Evolutionary conservation across 2,113 vertebrate genomes (phyloP), one percentile per base, ranked within the genome.

Genomic region (Oreamnos americanus): DNA sequence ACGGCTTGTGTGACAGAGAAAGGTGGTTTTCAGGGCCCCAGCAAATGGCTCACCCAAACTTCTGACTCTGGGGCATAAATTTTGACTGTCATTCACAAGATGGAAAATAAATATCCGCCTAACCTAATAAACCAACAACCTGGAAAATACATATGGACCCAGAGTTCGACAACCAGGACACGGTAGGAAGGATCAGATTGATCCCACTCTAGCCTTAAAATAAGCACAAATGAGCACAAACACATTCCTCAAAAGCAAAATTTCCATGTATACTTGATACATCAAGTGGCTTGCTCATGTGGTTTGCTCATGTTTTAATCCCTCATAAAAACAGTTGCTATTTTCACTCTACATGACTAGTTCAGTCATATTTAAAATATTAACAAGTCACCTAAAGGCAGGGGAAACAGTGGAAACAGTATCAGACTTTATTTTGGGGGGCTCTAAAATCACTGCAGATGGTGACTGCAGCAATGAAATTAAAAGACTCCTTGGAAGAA

Each of bases 1-100:
- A 98, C 98, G 98, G 97, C 98, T 98, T 99, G 98, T 99, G 96
- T 97, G 98, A 98, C 97, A 98, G 96, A 95, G 97, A 99, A 99
- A 99, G 98, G 98, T 99, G 98, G 98, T 98, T 97, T 98, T 98
- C 16, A 95, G 96, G 98, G 98, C 97, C 96, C 26, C 82, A 45
- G 93, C 93, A 96, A 97, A 96, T 53, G 90, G 96, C 60, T 97
- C 92, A 93, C 92, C 93, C 95, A 96, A 95, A 81, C 71, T 90
- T 87, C 87, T 95, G 93, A 91, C 87, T 90, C 91, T 90, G 45
- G 90, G 90, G 67, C 93, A 94, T 94, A 94, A 95, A 98, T 93
- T 91, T 71, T 93, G n/a, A 89, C 86, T 82, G 84, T 91, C 96
- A 93, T 98, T 98, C 92, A 94, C 89, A 96, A 97, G 86, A 91